These are phyloP conservation scores for Cyclophora albipunctata DNA, from an alignment of 2,888 invertebrate species.

Conservation along the genomic window DNA sequence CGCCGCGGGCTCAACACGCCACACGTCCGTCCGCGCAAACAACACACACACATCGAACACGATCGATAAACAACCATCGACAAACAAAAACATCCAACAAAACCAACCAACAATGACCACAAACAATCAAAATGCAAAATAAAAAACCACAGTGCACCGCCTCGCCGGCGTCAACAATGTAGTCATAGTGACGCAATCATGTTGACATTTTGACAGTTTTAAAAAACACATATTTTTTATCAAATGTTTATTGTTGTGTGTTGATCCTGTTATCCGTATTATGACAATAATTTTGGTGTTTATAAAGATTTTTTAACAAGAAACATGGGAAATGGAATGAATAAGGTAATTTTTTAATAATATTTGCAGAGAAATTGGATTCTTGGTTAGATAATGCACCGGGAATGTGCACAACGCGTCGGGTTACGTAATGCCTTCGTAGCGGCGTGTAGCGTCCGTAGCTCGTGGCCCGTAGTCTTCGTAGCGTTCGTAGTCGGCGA, in stretches of 20 bases:
- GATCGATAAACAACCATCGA: constrained; percentile 38
- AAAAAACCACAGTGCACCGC: constrained; percentile 12
- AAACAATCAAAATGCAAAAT: too few relatives aligned
- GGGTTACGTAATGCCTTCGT: constrained; percentile 44
- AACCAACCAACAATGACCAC: constrained; percentile 3
- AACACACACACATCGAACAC: constrained; percentile 29
- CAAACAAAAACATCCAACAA: constrained; percentile 16
- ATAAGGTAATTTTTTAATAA: constrained; percentile 79
- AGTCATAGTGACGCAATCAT: constrained; percentile 66
- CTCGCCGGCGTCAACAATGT: constrained; percentile 68
- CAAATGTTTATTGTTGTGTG: constrained; percentile 38
- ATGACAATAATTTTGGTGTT: constrained; percentile 46
- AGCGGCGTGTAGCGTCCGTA: constrained; percentile 26
- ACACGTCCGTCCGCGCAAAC: constrained; percentile 31
- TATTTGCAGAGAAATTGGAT: background rate
- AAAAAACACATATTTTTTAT: constrained; percentile 33
- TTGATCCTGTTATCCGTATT: constrained; percentile 35
- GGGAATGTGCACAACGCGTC: constrained; percentile 22
- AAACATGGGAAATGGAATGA: constrained; percentile 91
- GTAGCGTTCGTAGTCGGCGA: constrained; percentile 21
- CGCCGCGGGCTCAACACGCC: constrained; percentile 42
- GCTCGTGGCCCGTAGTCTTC: constrained; percentile 27
- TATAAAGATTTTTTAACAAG: constrained; percentile 30
- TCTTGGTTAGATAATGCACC: constrained; percentile 6
- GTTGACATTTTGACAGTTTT: constrained; percentile 57